phyloP scores from a whole-genome alignment of 2,113 vertebrate genomes.

The Ailurus styani region DNA sequence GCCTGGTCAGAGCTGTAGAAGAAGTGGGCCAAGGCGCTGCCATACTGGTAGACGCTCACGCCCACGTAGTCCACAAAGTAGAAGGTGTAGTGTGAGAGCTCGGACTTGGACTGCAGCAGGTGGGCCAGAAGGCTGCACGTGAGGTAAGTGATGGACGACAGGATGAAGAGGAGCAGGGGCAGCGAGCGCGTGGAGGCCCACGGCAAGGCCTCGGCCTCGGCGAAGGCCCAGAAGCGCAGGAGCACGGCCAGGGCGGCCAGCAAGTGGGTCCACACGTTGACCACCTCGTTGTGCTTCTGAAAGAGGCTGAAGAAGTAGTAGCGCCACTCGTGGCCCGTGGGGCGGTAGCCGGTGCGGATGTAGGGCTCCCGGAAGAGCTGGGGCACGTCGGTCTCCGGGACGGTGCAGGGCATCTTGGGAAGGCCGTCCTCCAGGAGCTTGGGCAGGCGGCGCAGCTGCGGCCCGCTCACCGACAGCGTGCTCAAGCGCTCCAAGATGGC shows the following conservation, averaged over 20 bases:
- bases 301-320: constrained; percentile 94
- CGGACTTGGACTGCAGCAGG: constrained; percentile 92
- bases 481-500: constrained; percentile 87
- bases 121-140: constrained; percentile 91
- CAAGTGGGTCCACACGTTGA: constrained; percentile 95
- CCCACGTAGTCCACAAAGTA: constrained; percentile 95
- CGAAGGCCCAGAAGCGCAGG: constrained; percentile 87
- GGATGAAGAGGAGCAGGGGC: constrained; percentile 87
- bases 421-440: constrained; percentile 82
- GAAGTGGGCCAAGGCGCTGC: constrained; percentile 91
- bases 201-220: constrained; percentile 76
- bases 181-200: constrained; percentile 77
- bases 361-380: constrained; percentile 92
- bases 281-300: constrained; percentile 93
- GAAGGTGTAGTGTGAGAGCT: constrained; percentile 91
- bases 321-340: constrained; percentile 87
- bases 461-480: constrained; percentile 84
- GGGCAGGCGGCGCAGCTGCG: constrained; percentile 86
- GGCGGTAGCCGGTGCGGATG: constrained; percentile 91
- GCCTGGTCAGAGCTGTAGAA: constrained; percentile 89
- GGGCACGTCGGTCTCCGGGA: constrained; percentile 86
- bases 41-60: constrained; percentile 92
- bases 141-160: constrained; percentile 89
- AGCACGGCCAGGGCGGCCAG: constrained; percentile 86
- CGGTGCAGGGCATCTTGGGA: constrained; percentile 86